These are phyloP conservation scores for Mesorhabditis belari DNA, from an alignment of 2,888 invertebrate species.

Conservation along the genomic window DNA sequence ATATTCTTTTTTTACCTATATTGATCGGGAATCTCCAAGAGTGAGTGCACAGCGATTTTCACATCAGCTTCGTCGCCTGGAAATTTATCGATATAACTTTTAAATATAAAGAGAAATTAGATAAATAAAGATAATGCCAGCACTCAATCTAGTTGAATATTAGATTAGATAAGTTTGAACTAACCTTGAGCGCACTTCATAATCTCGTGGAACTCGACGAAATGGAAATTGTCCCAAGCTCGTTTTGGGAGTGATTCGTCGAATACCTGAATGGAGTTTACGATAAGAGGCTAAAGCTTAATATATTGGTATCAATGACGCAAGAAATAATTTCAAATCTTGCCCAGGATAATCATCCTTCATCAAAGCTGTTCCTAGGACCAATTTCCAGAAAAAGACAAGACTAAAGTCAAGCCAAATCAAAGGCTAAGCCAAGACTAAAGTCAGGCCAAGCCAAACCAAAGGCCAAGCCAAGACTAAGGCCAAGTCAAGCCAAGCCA, in stretches of 20 bases:
- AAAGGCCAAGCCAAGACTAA: too few species aligned
- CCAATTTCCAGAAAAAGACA: not conserved
- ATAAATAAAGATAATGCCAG: too few species aligned
- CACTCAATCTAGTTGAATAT: too few species aligned
- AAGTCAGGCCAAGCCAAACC: not conserved
- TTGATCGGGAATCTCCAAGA: conserved; percentile 60
- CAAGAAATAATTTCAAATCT: not conserved
- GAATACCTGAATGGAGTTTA: conserved; percentile 53
- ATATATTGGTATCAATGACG: not conserved
- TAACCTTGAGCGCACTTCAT: conserved; percentile 26
- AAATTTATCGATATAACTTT: conserved; percentile 20
- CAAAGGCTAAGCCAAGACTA: not conserved
- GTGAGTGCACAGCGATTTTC: conserved; percentile 56
- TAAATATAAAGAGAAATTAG: not conserved
- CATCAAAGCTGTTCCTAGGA: not conserved
- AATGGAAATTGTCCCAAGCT: conserved; percentile 60
- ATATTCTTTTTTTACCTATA: conserved; percentile 32
- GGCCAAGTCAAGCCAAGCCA: too few species aligned
- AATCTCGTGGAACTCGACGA: conserved; percentile 57
- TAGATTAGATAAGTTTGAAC: too few species aligned
- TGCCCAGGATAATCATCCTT: not conserved
- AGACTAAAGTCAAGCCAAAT: not conserved
- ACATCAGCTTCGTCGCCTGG: conserved; percentile 22
- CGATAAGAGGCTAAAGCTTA: not conserved
- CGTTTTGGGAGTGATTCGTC: conserved; percentile 58